phyloP scores from a whole-genome alignment of 2,797 vertebrate species.

The Paratrypauchen microcephalus region DNA sequence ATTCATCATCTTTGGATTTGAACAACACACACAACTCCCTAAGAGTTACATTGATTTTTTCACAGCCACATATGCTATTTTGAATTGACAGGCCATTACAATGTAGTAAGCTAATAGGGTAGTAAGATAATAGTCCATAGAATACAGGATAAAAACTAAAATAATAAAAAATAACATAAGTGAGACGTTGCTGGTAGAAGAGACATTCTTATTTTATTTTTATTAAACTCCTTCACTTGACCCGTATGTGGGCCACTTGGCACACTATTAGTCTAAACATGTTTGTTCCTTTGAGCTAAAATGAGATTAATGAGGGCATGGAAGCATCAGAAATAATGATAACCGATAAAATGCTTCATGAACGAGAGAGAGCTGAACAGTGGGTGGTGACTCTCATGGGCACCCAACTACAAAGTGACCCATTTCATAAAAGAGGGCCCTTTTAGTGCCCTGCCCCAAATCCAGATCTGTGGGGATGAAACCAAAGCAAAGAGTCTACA shows the following conservation, averaged over 20 bases:
- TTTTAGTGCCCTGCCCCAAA: constrained; percentile 2
- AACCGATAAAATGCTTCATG: constrained; percentile 5
- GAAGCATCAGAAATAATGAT: constrained; percentile 7
- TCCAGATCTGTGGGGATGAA: background rate
- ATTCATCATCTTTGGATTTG: background rate
- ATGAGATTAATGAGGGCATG: background rate
- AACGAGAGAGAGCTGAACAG: constrained; percentile 2
- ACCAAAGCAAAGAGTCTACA: background rate
- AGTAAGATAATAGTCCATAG: no score
- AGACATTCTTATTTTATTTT: background rate
- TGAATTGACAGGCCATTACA: background rate
- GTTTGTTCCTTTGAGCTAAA: constrained; percentile 1
- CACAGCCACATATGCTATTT: no score
- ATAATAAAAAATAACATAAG: background rate
- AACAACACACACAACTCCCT: background rate
- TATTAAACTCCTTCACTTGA: background rate
- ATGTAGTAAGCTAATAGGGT: no score
- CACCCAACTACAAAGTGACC: constrained; percentile 7
- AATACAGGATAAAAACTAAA: no score
- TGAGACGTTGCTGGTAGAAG: background rate
- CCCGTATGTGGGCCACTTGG: background rate
- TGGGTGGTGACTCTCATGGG: constrained; percentile 9
- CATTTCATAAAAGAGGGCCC: constrained; percentile 12
- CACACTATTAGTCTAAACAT: background rate
- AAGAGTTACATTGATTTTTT: background rate